A percentile compares a stretch with the other conserved stretches of the same genome.
These are phyloP conservation scores for Haemorhous mexicanus DNA, from an alignment of 2,113 vertebrate species.

Conservation along the genomic window DNA sequence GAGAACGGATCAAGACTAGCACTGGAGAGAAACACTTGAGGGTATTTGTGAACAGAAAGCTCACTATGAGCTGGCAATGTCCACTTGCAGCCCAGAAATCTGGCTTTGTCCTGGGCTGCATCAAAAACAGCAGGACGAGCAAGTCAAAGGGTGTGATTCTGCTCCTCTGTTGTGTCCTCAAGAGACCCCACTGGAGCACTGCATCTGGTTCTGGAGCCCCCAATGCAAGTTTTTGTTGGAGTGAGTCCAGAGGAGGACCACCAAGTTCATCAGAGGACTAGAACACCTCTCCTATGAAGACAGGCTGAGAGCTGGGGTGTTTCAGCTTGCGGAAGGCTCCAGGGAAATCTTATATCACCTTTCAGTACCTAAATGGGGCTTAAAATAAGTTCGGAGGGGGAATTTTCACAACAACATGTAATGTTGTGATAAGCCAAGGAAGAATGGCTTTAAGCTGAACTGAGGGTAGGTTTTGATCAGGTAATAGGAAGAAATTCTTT, in stretches of 20 bases:
- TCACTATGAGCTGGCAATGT: neutral
- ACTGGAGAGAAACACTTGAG: neutral
- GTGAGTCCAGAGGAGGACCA: neutral
- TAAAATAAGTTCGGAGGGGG: neutral
- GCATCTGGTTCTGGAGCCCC: neutral
- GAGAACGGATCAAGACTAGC: neutral
- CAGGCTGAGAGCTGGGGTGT: neutral
- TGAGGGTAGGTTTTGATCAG: neutral
- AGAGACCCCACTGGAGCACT: neutral
- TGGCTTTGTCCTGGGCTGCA: neutral
- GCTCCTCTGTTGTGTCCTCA: neutral
- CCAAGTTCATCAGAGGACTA: neutral
- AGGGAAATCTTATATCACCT: neutral
- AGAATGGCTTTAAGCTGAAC: neutral
- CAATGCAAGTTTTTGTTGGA: neutral
- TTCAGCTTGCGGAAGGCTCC: neutral
- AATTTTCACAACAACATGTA: neutral
- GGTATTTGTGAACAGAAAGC: neutral
- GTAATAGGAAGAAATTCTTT: neutral
- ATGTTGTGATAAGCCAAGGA: neutral
- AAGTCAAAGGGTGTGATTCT: neutral
- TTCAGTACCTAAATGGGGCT: neutral
- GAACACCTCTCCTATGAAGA: neutral
- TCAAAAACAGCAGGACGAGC: neutral
- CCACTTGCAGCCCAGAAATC: neutral